Percentiles rank a stretch among this genome's conserved stretches.
These are phyloP conservation scores for Diabrotica balteata DNA, from an alignment of 2,888 invertebrate genomes.

Conservation along the genomic window DNA sequence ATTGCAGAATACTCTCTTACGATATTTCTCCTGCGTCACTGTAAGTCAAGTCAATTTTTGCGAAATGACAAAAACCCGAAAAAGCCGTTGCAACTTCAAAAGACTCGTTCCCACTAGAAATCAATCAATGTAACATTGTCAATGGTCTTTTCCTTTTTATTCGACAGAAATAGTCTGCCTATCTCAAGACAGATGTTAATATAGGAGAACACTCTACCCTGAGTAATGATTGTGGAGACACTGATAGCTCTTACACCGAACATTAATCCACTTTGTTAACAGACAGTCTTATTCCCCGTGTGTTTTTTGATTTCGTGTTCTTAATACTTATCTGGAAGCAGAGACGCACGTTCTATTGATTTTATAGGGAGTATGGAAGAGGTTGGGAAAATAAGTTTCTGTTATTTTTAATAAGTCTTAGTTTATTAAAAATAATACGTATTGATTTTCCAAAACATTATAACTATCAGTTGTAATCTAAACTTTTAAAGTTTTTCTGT, in stretches of 20 bases:
- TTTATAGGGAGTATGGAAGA: no score
- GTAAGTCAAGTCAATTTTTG: not conserved
- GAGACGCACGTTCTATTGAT: not conserved
- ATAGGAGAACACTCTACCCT: conserved; percentile 23
- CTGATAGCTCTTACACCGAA: conserved; percentile 36
- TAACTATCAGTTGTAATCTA: no score
- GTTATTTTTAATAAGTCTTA: no score
- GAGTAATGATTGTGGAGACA: conserved; percentile 35
- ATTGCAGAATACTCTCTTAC: no score
- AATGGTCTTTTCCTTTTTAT: conserved; percentile 42
- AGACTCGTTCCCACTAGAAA: conserved; percentile 20
- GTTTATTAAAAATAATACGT: no score
- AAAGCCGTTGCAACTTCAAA: conserved; percentile 4
- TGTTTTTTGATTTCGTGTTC: conserved; percentile 8
- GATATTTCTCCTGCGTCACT: not conserved
- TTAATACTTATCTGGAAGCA: not conserved
- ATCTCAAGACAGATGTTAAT: conserved; percentile 31
- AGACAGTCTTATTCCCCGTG: conserved; percentile 25
- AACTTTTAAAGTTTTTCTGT: no score
- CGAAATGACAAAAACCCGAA: not conserved
- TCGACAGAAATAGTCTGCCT: conserved; percentile 39
- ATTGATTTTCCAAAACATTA: no score
- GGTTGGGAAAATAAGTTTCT: no score
- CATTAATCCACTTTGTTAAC: conserved; percentile 36
- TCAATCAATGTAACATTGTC: conserved; percentile 42